Evolutionary conservation across 2,113 vertebrate species (phyloP).

Genomic region (Neotragus moschatus): DNA sequence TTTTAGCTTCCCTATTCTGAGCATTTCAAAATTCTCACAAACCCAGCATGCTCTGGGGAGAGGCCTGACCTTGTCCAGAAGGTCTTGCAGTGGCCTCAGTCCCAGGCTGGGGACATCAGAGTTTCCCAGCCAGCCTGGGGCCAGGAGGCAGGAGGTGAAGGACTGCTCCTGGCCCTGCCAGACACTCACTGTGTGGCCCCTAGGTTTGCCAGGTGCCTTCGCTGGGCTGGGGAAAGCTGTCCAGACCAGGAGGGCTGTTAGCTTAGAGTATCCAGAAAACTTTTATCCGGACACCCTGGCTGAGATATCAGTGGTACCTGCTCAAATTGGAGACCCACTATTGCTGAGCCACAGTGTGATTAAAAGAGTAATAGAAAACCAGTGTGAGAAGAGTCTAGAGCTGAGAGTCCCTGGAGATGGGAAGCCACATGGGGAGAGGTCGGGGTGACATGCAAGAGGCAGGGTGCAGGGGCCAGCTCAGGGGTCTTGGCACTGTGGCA

Average conservation of each 20-base stretch:
- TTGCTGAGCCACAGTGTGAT: not conserved
- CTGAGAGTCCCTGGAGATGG: not conserved
- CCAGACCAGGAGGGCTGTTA: not conserved
- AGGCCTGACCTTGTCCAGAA: not conserved
- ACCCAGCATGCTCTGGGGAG: not conserved
- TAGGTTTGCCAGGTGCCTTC: not conserved
- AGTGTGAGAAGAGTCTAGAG: not conserved
- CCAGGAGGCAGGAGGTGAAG: not conserved
- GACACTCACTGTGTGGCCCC: not conserved
- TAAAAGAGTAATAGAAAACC: not conserved
- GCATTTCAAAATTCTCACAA: not conserved
- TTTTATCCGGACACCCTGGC: not conserved
- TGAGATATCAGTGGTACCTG: not conserved
- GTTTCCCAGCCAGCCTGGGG: not conserved
- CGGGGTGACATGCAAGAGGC: not conserved
- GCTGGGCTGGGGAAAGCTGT: not conserved
- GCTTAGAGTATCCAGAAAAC: not conserved
- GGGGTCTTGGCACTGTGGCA: not conserved
- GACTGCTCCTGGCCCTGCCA: not conserved
- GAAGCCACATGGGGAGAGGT: not conserved
- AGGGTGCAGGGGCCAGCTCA: not conserved
- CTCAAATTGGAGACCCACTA: not conserved
- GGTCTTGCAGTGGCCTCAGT: not conserved
- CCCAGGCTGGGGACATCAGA: not conserved
- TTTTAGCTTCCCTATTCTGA: not conserved